phyloP scores from a whole-genome alignment of 2,113 vertebrate genomes.

The Psophia crepitans region DNA sequence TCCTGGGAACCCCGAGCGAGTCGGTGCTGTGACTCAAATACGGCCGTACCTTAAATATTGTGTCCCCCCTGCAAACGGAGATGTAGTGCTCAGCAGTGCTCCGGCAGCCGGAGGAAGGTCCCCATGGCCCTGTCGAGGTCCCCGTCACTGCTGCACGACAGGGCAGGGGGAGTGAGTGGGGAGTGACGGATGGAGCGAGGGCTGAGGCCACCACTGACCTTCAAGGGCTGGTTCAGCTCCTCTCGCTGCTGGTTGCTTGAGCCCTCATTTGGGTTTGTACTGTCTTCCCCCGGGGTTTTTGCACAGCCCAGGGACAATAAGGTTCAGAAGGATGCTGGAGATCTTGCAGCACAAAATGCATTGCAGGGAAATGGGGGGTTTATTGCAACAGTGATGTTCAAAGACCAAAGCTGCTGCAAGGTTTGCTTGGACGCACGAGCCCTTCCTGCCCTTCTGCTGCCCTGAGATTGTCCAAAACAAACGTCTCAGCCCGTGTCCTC shows the following conservation, averaged over 20 bases:
- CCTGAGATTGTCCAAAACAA: not conserved
- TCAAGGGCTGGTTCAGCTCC: not conserved
- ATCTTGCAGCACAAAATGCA: accelerated
- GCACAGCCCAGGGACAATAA: not conserved
- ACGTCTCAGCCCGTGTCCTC: accelerated
- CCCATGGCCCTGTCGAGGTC: accelerated
- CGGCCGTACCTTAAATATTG: accelerated
- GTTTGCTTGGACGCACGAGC: not conserved
- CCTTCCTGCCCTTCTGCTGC: not conserved
- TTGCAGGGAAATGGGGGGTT: not conserved
- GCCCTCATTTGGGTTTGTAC: not conserved
- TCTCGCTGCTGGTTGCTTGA: not conserved
- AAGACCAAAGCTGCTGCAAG: not conserved
- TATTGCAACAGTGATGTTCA: not conserved
- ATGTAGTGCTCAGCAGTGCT: not conserved
- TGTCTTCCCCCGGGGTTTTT: accelerated
- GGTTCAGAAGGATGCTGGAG: not conserved
- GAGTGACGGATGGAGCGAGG: accelerated
- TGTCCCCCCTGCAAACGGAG: accelerated
- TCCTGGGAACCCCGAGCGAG: not conserved
- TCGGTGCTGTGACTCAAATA: not conserved
- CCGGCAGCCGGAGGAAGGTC: not conserved
- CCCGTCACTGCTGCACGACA: not conserved
- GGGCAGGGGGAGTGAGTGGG: accelerated
- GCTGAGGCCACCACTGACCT: not conserved